phyloP scores from a whole-genome alignment of 1,140 invertebrate genomes.

The Octopus bimaculoides region DNA sequence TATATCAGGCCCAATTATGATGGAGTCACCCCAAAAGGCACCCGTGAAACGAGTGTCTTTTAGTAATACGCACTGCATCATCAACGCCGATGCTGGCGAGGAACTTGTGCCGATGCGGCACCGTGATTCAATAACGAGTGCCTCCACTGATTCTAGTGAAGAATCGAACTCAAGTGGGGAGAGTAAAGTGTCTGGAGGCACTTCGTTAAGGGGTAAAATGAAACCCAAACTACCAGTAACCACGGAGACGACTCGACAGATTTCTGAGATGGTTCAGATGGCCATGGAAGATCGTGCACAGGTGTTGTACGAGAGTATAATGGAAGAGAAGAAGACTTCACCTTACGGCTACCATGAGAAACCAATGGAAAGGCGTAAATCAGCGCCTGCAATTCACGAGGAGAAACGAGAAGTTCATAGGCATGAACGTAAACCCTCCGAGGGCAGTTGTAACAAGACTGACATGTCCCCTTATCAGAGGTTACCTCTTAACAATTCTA shows the following conservation, averaged over 20 bases:
- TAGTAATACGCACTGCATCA: conserved; percentile 50
- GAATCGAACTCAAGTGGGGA: conserved; percentile 52
- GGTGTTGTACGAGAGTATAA: conserved; percentile 27
- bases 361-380: conserved; percentile 34
- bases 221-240: conserved; percentile 48
- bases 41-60: conserved; percentile 51
- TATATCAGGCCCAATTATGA: conserved; percentile 26
- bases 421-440: conserved; percentile 34
- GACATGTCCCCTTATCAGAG: neutral
- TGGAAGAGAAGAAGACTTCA: conserved; percentile 36
- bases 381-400: conserved; percentile 32
- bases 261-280: conserved; percentile 49
- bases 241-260: conserved; percentile 49
- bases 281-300: conserved; percentile 35
- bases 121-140: conserved; percentile 50
- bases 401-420: conserved; percentile 16
- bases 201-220: conserved; percentile 38
- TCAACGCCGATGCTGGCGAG: conserved; percentile 42
- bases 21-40: conserved; percentile 35
- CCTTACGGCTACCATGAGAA: conserved; percentile 27
- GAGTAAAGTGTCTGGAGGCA: conserved; percentile 13
- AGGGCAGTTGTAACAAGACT: conserved; percentile 19
- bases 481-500: neutral
- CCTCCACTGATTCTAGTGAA: conserved; percentile 51
- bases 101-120: conserved; percentile 40